A percentile compares a stretch with the other conserved stretches of the same genome.
Conservation (phyloP, 2,888 invertebrate genomes). For the Macrosoma leucophasiata region DNA sequence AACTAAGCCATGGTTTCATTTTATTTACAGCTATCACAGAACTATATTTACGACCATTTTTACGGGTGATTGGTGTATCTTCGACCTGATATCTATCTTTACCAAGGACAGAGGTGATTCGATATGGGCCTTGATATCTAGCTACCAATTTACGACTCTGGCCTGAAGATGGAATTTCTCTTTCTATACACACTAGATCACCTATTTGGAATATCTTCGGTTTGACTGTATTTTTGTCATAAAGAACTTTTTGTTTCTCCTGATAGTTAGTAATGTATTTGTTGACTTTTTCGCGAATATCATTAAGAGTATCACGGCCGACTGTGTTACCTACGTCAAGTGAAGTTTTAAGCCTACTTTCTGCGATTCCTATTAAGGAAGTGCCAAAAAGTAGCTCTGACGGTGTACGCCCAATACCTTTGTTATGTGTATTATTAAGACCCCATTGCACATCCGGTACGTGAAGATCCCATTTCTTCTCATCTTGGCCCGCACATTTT, state of each 20-base stretch:
- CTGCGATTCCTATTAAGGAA: slow-evolving; percentile 6
- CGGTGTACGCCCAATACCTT: slow-evolving; percentile 5
- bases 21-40: no score
- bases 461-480: slow-evolving; percentile 11
- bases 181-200: slow-evolving; percentile 6
- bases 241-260: slow-evolving; percentile 2
- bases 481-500: slow-evolving; percentile 4
- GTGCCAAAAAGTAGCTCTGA: slow-evolving; percentile 13
- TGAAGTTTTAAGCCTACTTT: slow-evolving; percentile 8
- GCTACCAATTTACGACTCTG: slow-evolving; percentile 10
- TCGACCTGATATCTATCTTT: slow-evolving; percentile 21
- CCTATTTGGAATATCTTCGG: slow-evolving; percentile 4
- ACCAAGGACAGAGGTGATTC: slow-evolving; percentile 1
- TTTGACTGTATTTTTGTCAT: slow-evolving; percentile 1
- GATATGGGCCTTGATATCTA: slow-evolving; percentile 8
- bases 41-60: no score
- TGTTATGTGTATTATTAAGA: slow-evolving; percentile 19
- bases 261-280: slow-evolving; percentile 4
- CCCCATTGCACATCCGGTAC: slow-evolving; percentile 21
- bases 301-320: background rate
- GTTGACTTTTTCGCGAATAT: slow-evolving; percentile 3
- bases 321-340: background rate
- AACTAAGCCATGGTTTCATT: no score
- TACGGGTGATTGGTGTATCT: no score
- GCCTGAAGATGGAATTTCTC: background rate